Percentiles rank a stretch among this genome's conserved stretches.
Evolutionary conservation across 2,797 vertebrate species (phyloP).

Genomic region (Muscicapa comitata): DNA sequence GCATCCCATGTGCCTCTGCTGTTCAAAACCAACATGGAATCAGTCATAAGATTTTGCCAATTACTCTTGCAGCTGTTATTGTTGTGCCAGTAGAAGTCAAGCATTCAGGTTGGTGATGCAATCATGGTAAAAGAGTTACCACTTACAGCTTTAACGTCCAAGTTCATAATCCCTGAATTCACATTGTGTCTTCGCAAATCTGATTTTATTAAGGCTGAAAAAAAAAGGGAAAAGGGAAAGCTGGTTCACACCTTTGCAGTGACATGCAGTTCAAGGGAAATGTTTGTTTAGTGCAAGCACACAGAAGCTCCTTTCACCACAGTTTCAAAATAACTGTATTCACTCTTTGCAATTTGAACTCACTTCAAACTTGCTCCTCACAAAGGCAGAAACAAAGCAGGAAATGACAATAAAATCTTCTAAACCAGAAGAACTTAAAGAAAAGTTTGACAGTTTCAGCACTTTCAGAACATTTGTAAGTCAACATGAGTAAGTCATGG

Average conservation of each 20-base stretch:
- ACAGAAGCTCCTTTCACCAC: not conserved
- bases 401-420: not conserved
- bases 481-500: not conserved
- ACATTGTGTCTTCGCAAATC: slow-evolving; percentile 90
- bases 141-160: slow-evolving; percentile 81
- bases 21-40: not conserved
- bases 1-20: not conserved
- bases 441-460: not conserved
- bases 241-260: not conserved
- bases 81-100: not conserved
- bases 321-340: not conserved
- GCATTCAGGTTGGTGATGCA: not conserved
- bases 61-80: not conserved
- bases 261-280: not conserved
- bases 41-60: not conserved
- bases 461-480: not conserved
- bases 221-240: not conserved
- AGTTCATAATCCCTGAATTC: slow-evolving; percentile 77
- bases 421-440: not conserved
- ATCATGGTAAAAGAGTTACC: not conserved
- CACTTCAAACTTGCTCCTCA: not conserved
- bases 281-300: not conserved
- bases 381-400: not conserved
- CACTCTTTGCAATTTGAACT: not conserved
- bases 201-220: slow-evolving; percentile 91